These are phyloP conservation scores for Apeltes quadracus DNA, from an alignment of 2,113 vertebrate genomes.

Conservation along the genomic window DNA sequence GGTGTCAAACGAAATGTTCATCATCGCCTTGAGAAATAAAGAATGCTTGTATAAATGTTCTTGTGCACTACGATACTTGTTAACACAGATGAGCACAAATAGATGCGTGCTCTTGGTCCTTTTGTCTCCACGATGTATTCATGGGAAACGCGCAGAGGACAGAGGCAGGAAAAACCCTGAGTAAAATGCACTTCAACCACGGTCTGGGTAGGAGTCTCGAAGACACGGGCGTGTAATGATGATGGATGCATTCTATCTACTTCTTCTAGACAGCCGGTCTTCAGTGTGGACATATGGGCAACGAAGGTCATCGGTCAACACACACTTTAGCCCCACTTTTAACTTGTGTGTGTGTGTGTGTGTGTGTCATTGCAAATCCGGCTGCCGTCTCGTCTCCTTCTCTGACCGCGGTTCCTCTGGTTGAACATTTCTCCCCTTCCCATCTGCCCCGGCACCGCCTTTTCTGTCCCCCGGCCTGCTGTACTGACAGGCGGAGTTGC, in stretches of 20 bases:
- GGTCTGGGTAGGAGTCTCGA: constrained; percentile 49
- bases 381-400: constrained; percentile 43
- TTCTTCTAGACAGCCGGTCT: constrained; percentile 65
- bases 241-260: constrained; percentile 74
- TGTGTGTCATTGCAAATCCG: not conserved
- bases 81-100: constrained; percentile 32
- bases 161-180: constrained; percentile 9
- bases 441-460: constrained; percentile 74
- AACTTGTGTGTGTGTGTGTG: constrained; percentile 13
- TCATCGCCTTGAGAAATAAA: constrained; percentile 38
- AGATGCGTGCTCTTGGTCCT: constrained; percentile 12
- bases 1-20: constrained; percentile 55
- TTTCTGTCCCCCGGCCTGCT: constrained; percentile 56
- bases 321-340: constrained; percentile 60
- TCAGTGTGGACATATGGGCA: constrained; percentile 58
- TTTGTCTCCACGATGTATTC: constrained; percentile 29
- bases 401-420: constrained; percentile 44
- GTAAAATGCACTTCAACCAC: constrained; percentile 18
- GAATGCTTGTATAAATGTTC: constrained; percentile 39
- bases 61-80: constrained; percentile 26
- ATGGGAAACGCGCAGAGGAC: constrained; percentile 31
- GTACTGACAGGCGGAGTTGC: constrained; percentile 71
- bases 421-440: constrained; percentile 68
- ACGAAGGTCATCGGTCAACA: constrained; percentile 57
- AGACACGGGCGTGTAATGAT: constrained; percentile 68